Evolutionary conservation across 1,140 invertebrate genomes (phyloP).

Genomic region (Drosophila repleta): DNA sequence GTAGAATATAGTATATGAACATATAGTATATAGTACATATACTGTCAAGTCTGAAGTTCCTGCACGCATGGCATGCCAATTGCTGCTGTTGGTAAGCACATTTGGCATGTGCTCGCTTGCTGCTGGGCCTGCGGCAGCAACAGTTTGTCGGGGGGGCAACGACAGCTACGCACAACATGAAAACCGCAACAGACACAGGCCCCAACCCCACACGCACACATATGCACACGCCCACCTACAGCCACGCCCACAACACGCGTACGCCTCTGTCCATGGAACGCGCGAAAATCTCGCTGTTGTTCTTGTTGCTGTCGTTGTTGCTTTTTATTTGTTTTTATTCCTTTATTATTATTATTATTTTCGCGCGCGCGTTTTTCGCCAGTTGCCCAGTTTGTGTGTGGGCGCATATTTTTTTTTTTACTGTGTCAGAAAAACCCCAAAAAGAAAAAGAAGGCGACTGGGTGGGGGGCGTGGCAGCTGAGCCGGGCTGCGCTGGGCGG

Average conservation of each 20-base stretch:
- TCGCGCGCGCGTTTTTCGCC: conserved; percentile 21
- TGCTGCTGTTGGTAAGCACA: neutral
- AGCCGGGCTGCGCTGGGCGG: neutral
- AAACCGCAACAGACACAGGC: conserved; percentile 67
- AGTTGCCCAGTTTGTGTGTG: conserved; percentile 14
- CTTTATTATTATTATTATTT: conserved; percentile 43
- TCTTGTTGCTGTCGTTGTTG: conserved; percentile 10
- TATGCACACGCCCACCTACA: conserved; percentile 4
- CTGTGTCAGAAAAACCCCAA: neutral
- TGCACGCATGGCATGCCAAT: neutral
- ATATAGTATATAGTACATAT: no score
- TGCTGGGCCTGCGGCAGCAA: conserved; percentile 39
- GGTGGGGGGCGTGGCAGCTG: neutral
- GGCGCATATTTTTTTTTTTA: conserved; percentile 2
- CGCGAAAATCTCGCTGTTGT: conserved; percentile 46
- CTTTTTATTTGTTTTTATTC: conserved; percentile 1
- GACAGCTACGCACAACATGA: conserved; percentile 35
- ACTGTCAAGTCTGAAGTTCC: no score
- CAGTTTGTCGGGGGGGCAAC: conserved; percentile 43
- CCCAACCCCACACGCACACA: neutral
- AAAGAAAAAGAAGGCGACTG: neutral
- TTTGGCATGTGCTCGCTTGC: conserved; percentile 19
- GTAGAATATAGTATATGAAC: no score
- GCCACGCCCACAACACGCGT: neutral
- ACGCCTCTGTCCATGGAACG: neutral